phyloP scores from a whole-genome alignment of 1,140 invertebrate genomes.

The Eupristina koningsbergeri region DNA sequence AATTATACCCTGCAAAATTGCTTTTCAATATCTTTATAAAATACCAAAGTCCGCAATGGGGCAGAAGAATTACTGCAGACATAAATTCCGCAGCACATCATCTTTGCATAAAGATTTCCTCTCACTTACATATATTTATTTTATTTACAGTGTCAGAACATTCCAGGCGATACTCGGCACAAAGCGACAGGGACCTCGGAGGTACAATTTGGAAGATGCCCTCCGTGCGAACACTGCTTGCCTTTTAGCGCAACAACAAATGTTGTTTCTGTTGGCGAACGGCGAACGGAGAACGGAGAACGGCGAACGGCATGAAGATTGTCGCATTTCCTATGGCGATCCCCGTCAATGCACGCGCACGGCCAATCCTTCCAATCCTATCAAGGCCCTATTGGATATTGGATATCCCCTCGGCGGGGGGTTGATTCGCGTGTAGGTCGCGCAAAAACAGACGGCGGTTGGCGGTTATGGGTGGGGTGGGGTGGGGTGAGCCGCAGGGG shows the following conservation, averaged over 20 bases:
- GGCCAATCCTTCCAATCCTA: slow-evolving; percentile 54
- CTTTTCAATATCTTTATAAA: neutral
- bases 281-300: slow-evolving; percentile 10
- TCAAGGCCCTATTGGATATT: slow-evolving; percentile 63
- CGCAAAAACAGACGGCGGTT: slow-evolving; percentile 58
- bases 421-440: slow-evolving; percentile 60
- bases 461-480: slow-evolving; percentile 54
- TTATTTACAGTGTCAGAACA: neutral
- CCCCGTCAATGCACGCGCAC: slow-evolving; percentile 61
- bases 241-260: neutral
- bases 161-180: neutral
- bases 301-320: slow-evolving; percentile 39
- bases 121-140: neutral
- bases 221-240: no score
- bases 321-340: slow-evolving; percentile 50
- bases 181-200: no score
- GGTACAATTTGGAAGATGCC: slow-evolving; percentile 30
- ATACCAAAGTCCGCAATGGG: neutral
- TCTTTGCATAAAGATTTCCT: neutral
- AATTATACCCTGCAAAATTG: neutral
- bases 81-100: neutral
- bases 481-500: no score
- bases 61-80: neutral
- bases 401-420: slow-evolving; percentile 65
- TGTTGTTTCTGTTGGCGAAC: no score